Evolutionary conservation across 2,113 vertebrate genomes (phyloP), one percentile per base, ranked within the genome.

Genomic region (Alexandromys fortis): DNA sequence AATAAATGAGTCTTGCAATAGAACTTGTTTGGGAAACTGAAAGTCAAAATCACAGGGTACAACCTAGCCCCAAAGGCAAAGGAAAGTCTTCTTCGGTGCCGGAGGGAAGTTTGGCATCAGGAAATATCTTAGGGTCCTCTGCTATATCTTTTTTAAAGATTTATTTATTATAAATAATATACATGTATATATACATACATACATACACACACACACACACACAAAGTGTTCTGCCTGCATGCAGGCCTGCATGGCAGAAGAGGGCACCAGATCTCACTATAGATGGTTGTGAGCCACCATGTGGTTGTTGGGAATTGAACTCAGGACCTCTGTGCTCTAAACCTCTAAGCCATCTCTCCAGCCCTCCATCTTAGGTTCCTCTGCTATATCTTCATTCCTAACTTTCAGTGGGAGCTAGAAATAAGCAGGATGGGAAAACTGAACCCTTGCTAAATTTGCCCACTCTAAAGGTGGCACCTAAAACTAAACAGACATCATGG

Each of bases 91-190:
- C 42, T 47, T 22, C 47, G 1, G 55, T 28, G 5, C 58, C 45
- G 12, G 10, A 2, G 4, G 17, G 88, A 28, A 28, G 2, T 2
- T 0, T 12, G 73, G 47, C 38, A 2, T 26, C 0, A 24, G 38
- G 28, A 14, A 22, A 19, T 24, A 13, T 9, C 17, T 89, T 33
- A 24, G 38, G 8, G 77, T 72, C 17, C 12, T 85, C 7, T n/a
- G 0, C 45, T 73, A 13, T 13, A 22, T 63, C n/a, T n/a, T 65
- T 58, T 55, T 14, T 55, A 52, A 58, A 58, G 16, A 58, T 58
- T 16, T 55, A 55, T 49, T 49, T 49, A 49, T 49, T 49, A 49
- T 49, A 12, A 49, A 13, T 49, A 49, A 49, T 49, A 49, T 49
- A 49, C 12, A 49, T 49, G 49, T 49, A 49, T 49, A 49, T 49